Evolutionary conservation across 1,140 invertebrate species (phyloP).

Genomic region (Drosophila ambigua): DNA sequence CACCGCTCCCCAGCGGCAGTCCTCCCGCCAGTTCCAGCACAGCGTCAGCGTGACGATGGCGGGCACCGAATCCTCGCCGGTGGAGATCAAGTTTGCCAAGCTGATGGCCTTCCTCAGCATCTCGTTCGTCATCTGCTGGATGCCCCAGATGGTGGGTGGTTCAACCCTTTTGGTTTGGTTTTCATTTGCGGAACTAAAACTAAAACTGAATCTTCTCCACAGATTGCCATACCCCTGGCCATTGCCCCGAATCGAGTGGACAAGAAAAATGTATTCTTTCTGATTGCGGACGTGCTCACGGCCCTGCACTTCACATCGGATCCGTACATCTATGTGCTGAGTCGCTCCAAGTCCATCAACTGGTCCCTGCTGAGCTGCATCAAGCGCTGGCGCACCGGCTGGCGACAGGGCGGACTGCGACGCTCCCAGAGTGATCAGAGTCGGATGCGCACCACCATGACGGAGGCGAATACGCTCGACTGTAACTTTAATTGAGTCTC

Average conservation of each 20-base stretch:
- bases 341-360: conserved; percentile 85
- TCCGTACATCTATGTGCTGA: conserved; percentile 92
- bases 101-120: conserved; percentile 93
- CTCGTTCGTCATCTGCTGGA: conserved; percentile 93
- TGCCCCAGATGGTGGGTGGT: conserved; percentile 91
- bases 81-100: conserved; percentile 92
- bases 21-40: conserved; percentile 66
- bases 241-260: conserved; percentile 83
- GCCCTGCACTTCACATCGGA: conserved; percentile 93
- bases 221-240: conserved; percentile 89
- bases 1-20: conserved; percentile 29
- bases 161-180: no score
- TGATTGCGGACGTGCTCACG: conserved; percentile 89
- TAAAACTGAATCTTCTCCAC: conserved; percentile 38
- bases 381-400: conserved; percentile 71
- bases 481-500: conserved; percentile 51
- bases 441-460: conserved; percentile 76
- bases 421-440: conserved; percentile 81
- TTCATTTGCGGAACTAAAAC: neutral
- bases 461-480: conserved; percentile 74
- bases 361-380: conserved; percentile 71
- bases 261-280: conserved; percentile 66
- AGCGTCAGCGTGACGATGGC: conserved; percentile 78
- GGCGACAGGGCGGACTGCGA: conserved; percentile 55
- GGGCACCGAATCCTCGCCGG: conserved; percentile 86